Percentiles rank a stretch among this genome's conserved stretches.
phyloP scores from a whole-genome alignment of 1,140 invertebrate species.

The Aethina tumida region DNA sequence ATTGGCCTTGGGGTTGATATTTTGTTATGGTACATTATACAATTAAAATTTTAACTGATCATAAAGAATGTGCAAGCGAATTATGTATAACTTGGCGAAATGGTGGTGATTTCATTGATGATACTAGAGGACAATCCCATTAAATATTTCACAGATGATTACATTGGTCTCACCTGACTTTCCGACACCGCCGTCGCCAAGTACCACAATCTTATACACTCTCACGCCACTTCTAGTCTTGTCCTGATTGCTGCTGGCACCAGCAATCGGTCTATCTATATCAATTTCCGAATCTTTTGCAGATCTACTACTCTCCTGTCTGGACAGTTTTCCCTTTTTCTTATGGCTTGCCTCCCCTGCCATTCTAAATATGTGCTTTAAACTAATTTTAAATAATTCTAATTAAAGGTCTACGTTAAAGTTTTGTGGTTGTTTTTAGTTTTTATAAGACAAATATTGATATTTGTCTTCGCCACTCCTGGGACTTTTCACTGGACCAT shows the following conservation, averaged over 20 bases:
- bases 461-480: too few relatives aligned
- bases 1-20: too few relatives aligned
- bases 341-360: conserved; percentile 33
- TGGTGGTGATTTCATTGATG: background rate
- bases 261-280: conserved; percentile 28
- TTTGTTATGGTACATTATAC: too few relatives aligned
- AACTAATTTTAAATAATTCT: too few relatives aligned
- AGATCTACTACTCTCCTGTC: conserved; percentile 31
- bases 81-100: too few relatives aligned
- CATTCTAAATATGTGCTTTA: conserved; percentile 18
- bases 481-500: too few relatives aligned
- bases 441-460: too few relatives aligned
- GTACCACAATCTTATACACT: conserved; percentile 74
- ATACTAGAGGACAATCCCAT: background rate
- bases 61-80: too few relatives aligned
- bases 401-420: too few relatives aligned
- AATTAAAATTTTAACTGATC: too few relatives aligned
- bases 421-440: too few relatives aligned
- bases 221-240: conserved; percentile 55
- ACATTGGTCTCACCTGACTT: conserved; percentile 53
- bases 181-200: conserved; percentile 74
- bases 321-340: conserved; percentile 30
- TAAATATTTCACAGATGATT: background rate
- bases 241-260: conserved; percentile 35
- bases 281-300: conserved; percentile 33